phyloP scores from a whole-genome alignment of 1,140 invertebrate species.

The Chironomus tepperi region DNA sequence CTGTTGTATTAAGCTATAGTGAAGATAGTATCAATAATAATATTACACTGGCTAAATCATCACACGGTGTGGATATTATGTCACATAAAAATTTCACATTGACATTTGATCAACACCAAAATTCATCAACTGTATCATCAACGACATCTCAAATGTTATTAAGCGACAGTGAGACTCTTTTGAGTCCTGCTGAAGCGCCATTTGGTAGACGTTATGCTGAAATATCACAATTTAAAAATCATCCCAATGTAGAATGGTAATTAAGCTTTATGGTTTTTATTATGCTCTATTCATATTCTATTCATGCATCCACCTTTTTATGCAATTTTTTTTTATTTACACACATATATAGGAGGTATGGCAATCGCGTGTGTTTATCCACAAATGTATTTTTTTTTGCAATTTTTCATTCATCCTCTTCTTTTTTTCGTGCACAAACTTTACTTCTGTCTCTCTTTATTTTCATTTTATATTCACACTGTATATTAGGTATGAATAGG shows the following conservation, averaged over 20 bases:
- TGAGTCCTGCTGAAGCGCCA: conserved; percentile 39
- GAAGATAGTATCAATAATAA: conserved; percentile 11
- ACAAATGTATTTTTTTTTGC: no score
- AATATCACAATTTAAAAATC: conserved; percentile 37
- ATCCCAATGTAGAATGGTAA: conserved; percentile 21
- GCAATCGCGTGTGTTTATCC: background rate
- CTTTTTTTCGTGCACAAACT: no score
- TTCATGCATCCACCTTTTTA: background rate
- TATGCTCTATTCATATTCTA: background rate
- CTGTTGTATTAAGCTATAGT: background rate
- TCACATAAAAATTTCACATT: background rate
- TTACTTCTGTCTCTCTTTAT: no score
- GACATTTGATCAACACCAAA: conserved; percentile 12
- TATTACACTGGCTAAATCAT: background rate
- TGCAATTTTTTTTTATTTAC: background rate
- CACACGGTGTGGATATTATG: conserved; percentile 11
- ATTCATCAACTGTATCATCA: background rate
- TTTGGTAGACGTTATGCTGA: conserved; percentile 38
- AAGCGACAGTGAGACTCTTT: conserved; percentile 30
- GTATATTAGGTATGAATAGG: no score
- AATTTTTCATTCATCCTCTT: no score
- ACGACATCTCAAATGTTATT: background rate
- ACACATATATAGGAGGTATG: background rate
- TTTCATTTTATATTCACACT: no score
- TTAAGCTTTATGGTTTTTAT: conserved; percentile 18